Base-by-base conservation (phyloP, 2,113 vertebrate species). In the Onychorhynchus coronatus region DNA sequence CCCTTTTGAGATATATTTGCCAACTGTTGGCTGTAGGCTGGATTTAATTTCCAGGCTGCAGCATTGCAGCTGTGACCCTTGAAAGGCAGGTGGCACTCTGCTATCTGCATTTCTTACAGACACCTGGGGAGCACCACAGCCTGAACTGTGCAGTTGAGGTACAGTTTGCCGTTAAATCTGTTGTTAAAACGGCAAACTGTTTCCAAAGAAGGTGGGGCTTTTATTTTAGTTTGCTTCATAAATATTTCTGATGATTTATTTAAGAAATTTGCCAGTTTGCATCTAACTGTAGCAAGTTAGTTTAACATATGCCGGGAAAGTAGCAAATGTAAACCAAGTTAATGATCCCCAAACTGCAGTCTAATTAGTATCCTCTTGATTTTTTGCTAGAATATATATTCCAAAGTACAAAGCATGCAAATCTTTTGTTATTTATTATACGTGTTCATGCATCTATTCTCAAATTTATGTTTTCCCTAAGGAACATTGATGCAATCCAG, bases 31-130 rank as follows among this genome's bases (percentile, higher is more conserved):
- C 19, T 7, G 68, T 52, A 16, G 76, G 71, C 75, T 78, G 14
- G 18, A 24, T 91, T 90, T 83, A 9, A 35, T 52, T 72, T 73
- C 52, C 78, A 33, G 46, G 86, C 78, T 95, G 85, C 85, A 89
- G 88, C 86, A 35, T 35, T 96, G 96, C 83, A 96, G 88, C 92
- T 82, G 73, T 83, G 85, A 46, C 14, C 52, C 42, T 37, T 41
- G 44, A 28, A 68, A 92, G 94, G 35, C 83, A 95, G 97, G 96
- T 95, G 96, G 94, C 95, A 70, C 42, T 61, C 92, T 95, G 88
- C 71, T 77, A 4, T 94, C 90, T 95, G 58, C 78, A n/a, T 68
- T 93, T n/a, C 76, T 13, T 7, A 5, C 55, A 6, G 39, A 27
- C 25, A 41, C 72, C 59, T 28, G 80, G 50, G 27, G 35, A 66